phyloP scores from a whole-genome alignment of 2,888 invertebrate species.

The Meliscaeva auricollis region DNA sequence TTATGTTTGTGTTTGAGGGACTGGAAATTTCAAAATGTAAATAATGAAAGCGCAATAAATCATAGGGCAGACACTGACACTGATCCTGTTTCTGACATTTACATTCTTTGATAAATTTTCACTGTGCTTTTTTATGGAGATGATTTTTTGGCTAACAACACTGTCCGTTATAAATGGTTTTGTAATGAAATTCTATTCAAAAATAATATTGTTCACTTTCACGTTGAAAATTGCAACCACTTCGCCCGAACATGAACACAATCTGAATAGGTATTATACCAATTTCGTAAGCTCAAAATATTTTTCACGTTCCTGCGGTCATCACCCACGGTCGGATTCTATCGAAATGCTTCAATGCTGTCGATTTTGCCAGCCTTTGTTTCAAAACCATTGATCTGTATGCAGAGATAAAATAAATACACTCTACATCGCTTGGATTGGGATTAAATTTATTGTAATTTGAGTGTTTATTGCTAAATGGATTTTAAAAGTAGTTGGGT shows the following conservation, averaged over 20 bases:
- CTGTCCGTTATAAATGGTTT: neutral
- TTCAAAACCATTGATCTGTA: conserved; percentile 43
- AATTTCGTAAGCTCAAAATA: conserved; percentile 43
- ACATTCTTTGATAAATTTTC: conserved; percentile 38
- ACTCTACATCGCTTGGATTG: neutral
- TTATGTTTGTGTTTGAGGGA: neutral
- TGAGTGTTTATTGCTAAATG: neutral
- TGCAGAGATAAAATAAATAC: conserved; percentile 30
- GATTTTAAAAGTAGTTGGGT: no score
- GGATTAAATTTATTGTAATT: no score
- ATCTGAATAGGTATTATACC: conserved; percentile 30
- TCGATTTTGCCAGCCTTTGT: conserved; percentile 50
- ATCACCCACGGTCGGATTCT: conserved; percentile 44
- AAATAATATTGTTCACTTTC: conserved; percentile 8
- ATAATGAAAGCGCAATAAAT: conserved; percentile 20
- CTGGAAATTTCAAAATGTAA: neutral
- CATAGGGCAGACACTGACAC: conserved; percentile 19
- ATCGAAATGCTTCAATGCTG: conserved; percentile 43
- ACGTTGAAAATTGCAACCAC: conserved; percentile 45
- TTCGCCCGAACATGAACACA: conserved; percentile 63
- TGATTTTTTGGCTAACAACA: neutral
- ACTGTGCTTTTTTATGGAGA: neutral
- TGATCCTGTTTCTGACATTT: conserved; percentile 8
- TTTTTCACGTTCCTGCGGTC: conserved; percentile 61
- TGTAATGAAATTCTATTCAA: conserved; percentile 14